Conservation (phyloP, 1,140 invertebrate genomes). For the Drosophila persimilis region DNA sequence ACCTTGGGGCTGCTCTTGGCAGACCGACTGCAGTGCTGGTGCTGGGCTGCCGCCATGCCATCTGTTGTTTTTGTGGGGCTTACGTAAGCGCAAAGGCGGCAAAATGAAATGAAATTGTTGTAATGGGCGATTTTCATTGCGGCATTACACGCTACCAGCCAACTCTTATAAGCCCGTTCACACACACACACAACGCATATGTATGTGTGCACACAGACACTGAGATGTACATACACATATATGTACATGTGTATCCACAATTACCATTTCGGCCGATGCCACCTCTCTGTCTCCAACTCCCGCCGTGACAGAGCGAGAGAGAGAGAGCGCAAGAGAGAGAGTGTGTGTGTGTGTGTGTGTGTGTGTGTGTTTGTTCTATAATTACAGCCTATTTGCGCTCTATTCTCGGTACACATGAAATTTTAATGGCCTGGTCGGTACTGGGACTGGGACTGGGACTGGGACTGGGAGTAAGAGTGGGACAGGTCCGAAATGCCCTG, state of each 20-base stretch:
- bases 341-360: neutral
- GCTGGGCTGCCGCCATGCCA: neutral
- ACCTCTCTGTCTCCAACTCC: too few species aligned
- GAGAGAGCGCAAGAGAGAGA: too few species aligned
- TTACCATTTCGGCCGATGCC: too few species aligned
- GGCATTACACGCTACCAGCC: slow-evolving; percentile 61
- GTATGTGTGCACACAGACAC: too few species aligned
- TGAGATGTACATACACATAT: too few species aligned
- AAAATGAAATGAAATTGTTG: slow-evolving; percentile 79
- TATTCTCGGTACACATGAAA: slow-evolving; percentile 64
- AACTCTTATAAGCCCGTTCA: too few species aligned
- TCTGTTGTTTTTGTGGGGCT: slow-evolving; percentile 41
- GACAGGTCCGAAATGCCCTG: slow-evolving; percentile 1
- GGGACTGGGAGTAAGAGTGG: neutral
- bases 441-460: neutral
- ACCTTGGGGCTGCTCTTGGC: slow-evolving; percentile 9
- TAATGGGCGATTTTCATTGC: slow-evolving; percentile 78
- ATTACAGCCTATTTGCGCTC: slow-evolving; percentile 67
- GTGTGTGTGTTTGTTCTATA: slow-evolving; percentile 61
- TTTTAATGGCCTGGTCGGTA: slow-evolving; percentile 51
- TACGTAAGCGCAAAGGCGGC: slow-evolving; percentile 74
- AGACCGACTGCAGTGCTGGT: slow-evolving; percentile 44
- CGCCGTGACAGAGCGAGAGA: too few species aligned
- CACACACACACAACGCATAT: too few species aligned
- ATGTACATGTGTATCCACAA: too few species aligned